Base-by-base conservation (phyloP, 1,140 invertebrate genomes). In the Anastatus disparis region DNA sequence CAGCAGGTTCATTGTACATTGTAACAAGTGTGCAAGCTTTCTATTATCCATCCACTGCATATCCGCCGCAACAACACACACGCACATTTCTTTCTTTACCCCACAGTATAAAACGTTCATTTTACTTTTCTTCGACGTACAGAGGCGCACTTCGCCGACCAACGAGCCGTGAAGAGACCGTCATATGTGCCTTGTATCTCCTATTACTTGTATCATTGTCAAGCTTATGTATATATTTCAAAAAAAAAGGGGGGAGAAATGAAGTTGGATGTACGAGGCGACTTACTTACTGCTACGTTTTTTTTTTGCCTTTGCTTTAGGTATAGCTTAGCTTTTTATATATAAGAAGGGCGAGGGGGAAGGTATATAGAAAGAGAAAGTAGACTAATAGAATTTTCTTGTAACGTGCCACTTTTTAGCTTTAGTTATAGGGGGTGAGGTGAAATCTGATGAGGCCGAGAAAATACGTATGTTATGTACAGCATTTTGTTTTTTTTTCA, bases 161-260 rank as follows among this genome's bases (percentile, higher is more conserved):
- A 82, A 81, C 79, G 79, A 81, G 76, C 80, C 80, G 63, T 81
- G 73, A 77, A 81, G 76, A 78, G 75, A 77, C 48, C 74, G 77
- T 81, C 80, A 78, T 79, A 81, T 81, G 80, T 77, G 79, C 79
- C 72, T 73, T 15, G 73, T 75, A 66, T 73, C 66, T 69, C 40
- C 66, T 42, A 50, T 68, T 68, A 62, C 66, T 27, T 24, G 24
- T 52, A 62, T 40, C 22, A 13, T n/a, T 27, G 40, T 42, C 27
- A 15, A 9, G 31, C 4, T 20, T 42, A 31, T 24, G 40, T 27
- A n/a, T n/a, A n/a, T n/a, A n/a, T n/a, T n/a, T n/a, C n/a, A n/a
- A n/a, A n/a, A n/a, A n/a, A n/a, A n/a, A n/a, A n/a, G n/a, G n/a
- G n/a, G n/a, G n/a, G n/a, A n/a, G n/a, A n/a, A n/a, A n/a, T n/a